phyloP scores from a whole-genome alignment of 2,113 vertebrate species.

The Nothoprocta pentlandii region DNA sequence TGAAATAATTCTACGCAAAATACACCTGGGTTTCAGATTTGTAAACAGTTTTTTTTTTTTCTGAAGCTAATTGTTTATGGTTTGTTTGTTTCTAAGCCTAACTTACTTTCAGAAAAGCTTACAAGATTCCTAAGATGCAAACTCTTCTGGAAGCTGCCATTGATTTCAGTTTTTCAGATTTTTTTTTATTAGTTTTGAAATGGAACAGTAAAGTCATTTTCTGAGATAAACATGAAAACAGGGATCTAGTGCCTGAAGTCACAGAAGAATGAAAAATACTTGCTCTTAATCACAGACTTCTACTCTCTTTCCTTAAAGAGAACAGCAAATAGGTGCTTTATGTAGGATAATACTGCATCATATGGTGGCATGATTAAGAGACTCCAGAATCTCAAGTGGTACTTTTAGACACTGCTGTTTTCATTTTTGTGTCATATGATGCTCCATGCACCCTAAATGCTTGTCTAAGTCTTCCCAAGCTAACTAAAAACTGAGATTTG shows the following conservation, averaged over 20 bases:
- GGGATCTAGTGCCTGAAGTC: neutral
- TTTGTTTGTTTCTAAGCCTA: neutral
- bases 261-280: neutral
- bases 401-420: neutral
- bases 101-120: neutral
- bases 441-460: neutral
- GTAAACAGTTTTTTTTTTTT: neutral
- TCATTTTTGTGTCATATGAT: neutral
- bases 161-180: neutral
- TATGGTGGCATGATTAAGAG: neutral
- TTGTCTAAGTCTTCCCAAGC: neutral
- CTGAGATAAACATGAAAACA: neutral
- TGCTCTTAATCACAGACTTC: neutral
- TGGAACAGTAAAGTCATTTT: neutral
- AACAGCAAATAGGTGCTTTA: neutral
- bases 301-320: neutral
- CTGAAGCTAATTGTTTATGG: neutral
- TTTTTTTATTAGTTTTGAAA: neutral
- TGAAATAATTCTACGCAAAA: neutral
- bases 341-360: neutral
- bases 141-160: neutral
- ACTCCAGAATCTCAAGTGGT: neutral
- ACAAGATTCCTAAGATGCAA: neutral
- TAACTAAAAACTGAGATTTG: neutral
- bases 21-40: neutral